Conservation (phyloP, 2,797 vertebrate species). For the Argya squamiceps region DNA sequence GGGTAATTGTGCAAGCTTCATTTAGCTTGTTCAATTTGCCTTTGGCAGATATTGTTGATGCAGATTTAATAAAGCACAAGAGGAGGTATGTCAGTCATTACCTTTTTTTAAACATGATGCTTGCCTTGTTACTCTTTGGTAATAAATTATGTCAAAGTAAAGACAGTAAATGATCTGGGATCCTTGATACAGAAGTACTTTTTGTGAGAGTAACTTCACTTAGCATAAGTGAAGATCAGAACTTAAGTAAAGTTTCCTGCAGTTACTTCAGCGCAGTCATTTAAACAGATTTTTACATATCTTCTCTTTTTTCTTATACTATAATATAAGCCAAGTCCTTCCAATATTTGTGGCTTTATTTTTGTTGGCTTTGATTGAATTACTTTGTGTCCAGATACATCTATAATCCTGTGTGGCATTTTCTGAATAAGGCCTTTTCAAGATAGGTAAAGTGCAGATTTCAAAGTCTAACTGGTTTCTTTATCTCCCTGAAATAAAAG, state of each 20-base stretch:
- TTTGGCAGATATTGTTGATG: conserved; percentile 89
- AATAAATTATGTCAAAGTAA: neutral
- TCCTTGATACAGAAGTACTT: neutral
- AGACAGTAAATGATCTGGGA: neutral
- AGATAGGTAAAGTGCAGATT: neutral
- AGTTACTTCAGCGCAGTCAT: neutral
- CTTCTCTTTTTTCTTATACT: neutral
- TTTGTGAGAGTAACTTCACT: neutral
- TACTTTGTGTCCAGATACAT: neutral
- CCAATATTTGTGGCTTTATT: neutral
- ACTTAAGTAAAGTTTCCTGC: neutral
- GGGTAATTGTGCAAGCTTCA: conserved; percentile 85
- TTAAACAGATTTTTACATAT: neutral
- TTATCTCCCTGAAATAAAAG: neutral
- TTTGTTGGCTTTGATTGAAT: neutral
- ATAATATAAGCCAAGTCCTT: neutral
- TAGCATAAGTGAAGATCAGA: neutral
- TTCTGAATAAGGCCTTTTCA: neutral
- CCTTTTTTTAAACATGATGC: neutral
- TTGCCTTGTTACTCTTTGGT: neutral
- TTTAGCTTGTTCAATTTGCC: conserved; percentile 91
- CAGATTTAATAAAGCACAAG: conserved; percentile 85
- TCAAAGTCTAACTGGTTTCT: neutral
- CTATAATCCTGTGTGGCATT: neutral
- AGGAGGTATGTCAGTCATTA: conserved; percentile 79